Evolutionary conservation across 1,140 invertebrate genomes (phyloP), one percentile per base, ranked within the genome.

Genomic region (Drosophila yakuba): DNA sequence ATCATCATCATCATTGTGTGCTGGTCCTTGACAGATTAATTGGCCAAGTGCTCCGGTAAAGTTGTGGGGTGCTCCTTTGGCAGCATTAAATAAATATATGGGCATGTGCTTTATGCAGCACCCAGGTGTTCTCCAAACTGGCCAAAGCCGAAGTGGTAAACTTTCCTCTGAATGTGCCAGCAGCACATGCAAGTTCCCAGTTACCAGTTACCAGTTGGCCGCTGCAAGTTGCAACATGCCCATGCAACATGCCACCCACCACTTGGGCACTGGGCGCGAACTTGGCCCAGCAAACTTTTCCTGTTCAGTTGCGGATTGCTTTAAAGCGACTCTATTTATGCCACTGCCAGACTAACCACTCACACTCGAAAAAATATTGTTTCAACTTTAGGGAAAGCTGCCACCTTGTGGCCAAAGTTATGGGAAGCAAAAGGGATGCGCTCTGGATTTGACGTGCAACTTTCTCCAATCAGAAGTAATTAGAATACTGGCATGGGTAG

Each of bases 11-110:
- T 74, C 74, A 78, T 44, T 62, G 47, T 44, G 6, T 11, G 39
- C 17, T 8, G 36, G 58, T 50, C 17, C 58, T 78, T 67, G 78
- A 82, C 83, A 88, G 74, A 82, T 79, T 86, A 86, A 85, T 82
- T 82, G 83, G 83, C 75, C 62, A 66, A 68, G 47, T 67, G 39
- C 57, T 47, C 48, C 48, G 47, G 52, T 28, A 62, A 69, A 77
- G 55, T 58, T 57, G 20, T 57, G 57, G 44, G 66, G 58, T 35
- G 45, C 45, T 66, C 36, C 38, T 71, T 62, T 71, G 56, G 47
- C 74, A 64, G 63, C 15, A 36, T 43, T 71, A 50, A 50, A 71
- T 57, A 71, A 71, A 71, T 71, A 71, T 71, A 48, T 50, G 61
- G 63, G 20, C 44, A 28, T 52, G 44, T 69, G 61, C 72, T 67